Evolutionary conservation across 2,113 vertebrate genomes (phyloP).

Genomic region (Corydoras maculifer): DNA sequence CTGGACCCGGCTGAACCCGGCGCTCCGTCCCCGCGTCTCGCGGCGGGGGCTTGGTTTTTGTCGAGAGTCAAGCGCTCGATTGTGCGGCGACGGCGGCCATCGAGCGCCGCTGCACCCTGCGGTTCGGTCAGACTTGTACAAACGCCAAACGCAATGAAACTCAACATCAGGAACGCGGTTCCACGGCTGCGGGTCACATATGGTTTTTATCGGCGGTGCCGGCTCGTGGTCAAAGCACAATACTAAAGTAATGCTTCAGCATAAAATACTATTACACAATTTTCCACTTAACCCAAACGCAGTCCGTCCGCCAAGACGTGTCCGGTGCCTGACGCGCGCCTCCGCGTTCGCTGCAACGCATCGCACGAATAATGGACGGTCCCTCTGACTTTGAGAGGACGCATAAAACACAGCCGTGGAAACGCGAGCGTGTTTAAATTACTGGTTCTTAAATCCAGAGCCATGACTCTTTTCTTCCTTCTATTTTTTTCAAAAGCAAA

Average conservation of each 20-base stretch:
- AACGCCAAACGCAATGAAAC: constrained; percentile 1
- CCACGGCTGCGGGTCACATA: background rate
- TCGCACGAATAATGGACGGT: background rate
- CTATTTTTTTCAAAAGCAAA: no score
- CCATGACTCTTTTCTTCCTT: no score
- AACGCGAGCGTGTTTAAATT: no score
- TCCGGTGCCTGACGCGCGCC: background rate
- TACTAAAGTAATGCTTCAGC: background rate
- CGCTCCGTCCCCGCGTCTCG: no score
- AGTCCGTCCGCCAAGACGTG: background rate
- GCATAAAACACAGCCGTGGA: no score
- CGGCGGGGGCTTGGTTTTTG: no score
- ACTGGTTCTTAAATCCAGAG: no score
- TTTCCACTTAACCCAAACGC: background rate
- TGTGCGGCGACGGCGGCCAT: background rate
- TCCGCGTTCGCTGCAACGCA: background rate
- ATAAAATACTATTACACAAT: background rate
- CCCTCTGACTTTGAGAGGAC: background rate
- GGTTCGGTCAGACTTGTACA: constrained; percentile 20
- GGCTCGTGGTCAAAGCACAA: background rate
- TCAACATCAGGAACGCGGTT: background rate
- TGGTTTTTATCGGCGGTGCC: background rate
- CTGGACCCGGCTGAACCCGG: no score
- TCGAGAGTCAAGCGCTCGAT: no score
- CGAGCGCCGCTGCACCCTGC: constrained; percentile 4